Percentiles rank a stretch among this genome's conserved stretches.
Evolutionary conservation across 1,140 invertebrate species (phyloP).

Genomic region (Tetragnatha versicolor): DNA sequence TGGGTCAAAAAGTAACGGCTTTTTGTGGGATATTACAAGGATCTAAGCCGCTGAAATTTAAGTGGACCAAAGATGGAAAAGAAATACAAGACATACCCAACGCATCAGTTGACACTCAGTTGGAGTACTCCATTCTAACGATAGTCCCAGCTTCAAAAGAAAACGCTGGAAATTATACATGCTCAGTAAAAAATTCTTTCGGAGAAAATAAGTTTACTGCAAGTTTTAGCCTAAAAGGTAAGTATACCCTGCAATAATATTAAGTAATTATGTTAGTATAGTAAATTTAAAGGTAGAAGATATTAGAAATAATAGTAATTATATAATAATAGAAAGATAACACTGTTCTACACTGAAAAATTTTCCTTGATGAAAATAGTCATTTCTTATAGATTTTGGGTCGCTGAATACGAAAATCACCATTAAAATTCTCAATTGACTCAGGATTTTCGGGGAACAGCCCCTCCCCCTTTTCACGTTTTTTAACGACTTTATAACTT

Average conservation of each 20-base stretch:
- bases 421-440: too few species aligned
- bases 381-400: too few species aligned
- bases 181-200: constrained; percentile 90
- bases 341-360: too few species aligned
- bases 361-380: too few species aligned
- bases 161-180: constrained; percentile 83
- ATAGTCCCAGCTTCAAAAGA: constrained; percentile 59
- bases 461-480: too few species aligned
- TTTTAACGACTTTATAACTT: too few species aligned
- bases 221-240: constrained; percentile 84
- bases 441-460: too few species aligned
- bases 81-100: neutral
- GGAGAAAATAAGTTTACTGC: constrained; percentile 89
- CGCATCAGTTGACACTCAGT: constrained; percentile 22
- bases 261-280: too few species aligned
- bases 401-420: too few species aligned
- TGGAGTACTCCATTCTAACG: constrained; percentile 41
- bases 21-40: constrained; percentile 26
- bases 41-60: constrained; percentile 12
- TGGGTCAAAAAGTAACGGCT: constrained; percentile 13
- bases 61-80: constrained; percentile 44
- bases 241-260: too few species aligned
- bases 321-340: neutral
- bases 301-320: too few species aligned
- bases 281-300: too few species aligned